Evolutionary conservation across 2,113 vertebrate species (phyloP).

Genomic region (Pelmatolapia mariae): DNA sequence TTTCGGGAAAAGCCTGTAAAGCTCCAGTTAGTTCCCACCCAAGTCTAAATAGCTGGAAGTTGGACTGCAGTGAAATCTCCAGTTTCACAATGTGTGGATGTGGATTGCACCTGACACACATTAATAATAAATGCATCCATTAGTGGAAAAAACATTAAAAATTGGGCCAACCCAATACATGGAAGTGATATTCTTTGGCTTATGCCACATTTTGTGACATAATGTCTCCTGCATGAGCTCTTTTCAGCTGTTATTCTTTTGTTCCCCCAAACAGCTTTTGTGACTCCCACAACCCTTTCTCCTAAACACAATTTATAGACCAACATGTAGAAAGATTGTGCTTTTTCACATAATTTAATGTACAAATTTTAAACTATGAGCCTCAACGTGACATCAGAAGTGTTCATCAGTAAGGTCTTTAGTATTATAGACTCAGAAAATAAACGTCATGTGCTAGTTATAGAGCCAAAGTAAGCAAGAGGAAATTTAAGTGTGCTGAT

Average conservation of each 20-base stretch:
- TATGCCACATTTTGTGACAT: background rate
- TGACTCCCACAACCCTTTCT: background rate
- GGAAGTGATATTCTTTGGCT: background rate
- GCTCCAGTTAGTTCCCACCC: background rate
- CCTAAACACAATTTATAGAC: background rate
- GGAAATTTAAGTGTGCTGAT: background rate
- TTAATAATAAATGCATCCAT: background rate
- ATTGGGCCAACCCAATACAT: background rate
- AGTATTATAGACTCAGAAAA: background rate
- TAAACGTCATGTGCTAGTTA: background rate
- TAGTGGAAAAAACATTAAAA: background rate
- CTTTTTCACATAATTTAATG: background rate
- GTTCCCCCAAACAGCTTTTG: background rate
- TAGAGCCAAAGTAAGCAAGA: background rate
- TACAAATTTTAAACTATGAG: background rate
- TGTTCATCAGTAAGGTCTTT: background rate
- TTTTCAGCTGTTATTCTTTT: background rate
- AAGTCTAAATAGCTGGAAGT: background rate
- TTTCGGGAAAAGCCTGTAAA: background rate
- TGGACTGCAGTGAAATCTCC: background rate
- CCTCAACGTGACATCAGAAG: background rate
- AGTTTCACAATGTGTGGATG: background rate
- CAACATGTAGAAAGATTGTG: background rate
- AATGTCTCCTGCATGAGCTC: background rate
- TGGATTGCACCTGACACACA: background rate